Percentiles rank a stretch among this genome's conserved stretches.
Conservation (phyloP, 35 echinoderm and acorn worm species). For the Nesometra sesokonis region DNA sequence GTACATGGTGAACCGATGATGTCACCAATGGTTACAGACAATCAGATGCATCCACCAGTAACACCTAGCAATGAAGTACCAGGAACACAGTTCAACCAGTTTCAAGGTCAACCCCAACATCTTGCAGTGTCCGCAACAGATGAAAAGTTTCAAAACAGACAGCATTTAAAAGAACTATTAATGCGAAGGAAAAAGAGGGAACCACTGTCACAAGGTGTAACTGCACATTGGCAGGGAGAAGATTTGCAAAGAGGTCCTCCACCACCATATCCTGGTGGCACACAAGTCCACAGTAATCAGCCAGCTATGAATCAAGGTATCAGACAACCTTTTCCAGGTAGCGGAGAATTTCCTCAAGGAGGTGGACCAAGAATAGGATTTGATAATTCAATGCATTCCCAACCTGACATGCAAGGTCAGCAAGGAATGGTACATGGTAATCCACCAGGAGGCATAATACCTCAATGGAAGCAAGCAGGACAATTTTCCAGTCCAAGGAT, state of each 20-base stretch:
- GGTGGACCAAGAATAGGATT: constrained; percentile 7
- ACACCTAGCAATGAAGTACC: background rate
- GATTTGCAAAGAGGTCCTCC: constrained; percentile 36
- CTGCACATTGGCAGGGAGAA: background rate
- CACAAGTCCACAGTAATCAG: background rate
- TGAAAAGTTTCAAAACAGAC: background rate
- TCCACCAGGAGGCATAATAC: constrained; percentile 2
- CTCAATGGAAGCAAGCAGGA: constrained; percentile 2
- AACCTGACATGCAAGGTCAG: background rate
- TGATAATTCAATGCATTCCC: background rate
- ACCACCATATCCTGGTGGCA: constrained; percentile 71
- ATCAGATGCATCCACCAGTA: background rate
- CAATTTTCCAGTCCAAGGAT: constrained; percentile 20
- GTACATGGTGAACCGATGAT: background rate
- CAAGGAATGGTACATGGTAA: background rate
- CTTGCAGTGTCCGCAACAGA: background rate
- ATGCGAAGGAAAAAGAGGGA: background rate
- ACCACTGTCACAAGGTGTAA: background rate
- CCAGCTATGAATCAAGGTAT: background rate
- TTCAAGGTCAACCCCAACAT: background rate
- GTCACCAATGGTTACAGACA: background rate
- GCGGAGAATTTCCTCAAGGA: background rate
- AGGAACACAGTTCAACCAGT: background rate
- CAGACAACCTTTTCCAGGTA: constrained; percentile 5
- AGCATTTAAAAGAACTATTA: background rate